Evolutionary conservation across 2,113 vertebrate species (phyloP), one percentile per base, ranked within the genome.

Genomic region (Ictidomys tridecemlineatus): DNA sequence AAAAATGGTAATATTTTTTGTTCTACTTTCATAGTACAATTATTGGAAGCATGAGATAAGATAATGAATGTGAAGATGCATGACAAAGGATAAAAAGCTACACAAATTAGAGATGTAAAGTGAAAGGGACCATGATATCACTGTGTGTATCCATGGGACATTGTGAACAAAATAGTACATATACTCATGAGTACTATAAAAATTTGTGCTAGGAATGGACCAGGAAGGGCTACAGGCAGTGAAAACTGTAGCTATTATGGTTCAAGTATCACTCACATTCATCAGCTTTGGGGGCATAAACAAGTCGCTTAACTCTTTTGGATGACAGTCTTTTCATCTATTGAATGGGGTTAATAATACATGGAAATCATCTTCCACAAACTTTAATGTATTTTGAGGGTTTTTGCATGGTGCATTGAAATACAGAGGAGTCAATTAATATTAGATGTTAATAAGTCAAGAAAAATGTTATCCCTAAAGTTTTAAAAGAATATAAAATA

Each of bases 361-460:
- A 12, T 70, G 39, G 17, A 69, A 80, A 94, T 58, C 13, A 82
- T 51, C 63, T 48, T 82, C 26, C 20, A 74, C 42, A 80, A 30
- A 34, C 5, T 82, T 91, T 76, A 65, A 91, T 82, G 76, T 42
- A 18, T 74, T 91, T 39, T 87, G 80, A 82, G 20, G 30, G 56
- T 69, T 18, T 13, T 86, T 91, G 45, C 22, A 48, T 80, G n/a
- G 4, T 24, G 32, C 70, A 51, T 37, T 73, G 53, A 89, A 88
- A 76, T 10, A 83, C 4, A 83, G 17, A 70, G 83, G 58, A 84
- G 39, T 8, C 61, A 72, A 48, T 16, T 89, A 72, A 73, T 78
- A n/a, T 45, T 85, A 85, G 53, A 63, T 28, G 13, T 89, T 65
- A n/a, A 93, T 84, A 72, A 96, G 14, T 77, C 28, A 89, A 42